Base-by-base conservation (phyloP, 2,113 vertebrate genomes). In the Plecturocebus donacophilus region DNA sequence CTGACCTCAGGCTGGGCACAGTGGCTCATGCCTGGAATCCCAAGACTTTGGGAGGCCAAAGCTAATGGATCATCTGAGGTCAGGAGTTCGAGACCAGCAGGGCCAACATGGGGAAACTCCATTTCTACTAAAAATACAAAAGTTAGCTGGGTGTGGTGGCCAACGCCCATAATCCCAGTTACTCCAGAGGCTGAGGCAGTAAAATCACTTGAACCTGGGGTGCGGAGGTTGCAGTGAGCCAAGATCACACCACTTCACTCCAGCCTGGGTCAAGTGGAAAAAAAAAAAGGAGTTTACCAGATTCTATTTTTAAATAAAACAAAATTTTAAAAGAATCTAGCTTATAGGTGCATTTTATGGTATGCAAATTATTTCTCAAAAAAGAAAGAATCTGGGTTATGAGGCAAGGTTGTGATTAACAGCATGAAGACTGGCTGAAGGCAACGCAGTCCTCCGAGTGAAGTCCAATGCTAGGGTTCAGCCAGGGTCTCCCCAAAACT, bases 271-370 rank as follows among this genome's bases (percentile, higher is more conserved):
- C 5, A 27, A 64, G 2, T 64, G 13, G 32, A 64, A 30, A 64
- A 30, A 58, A 64, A 30, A 64, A 64, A 30, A 64, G 27, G 12
- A 30, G 32, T 64, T 30, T 30, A 64, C 61, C 27, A 94, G 38
- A n/a, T 91, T 88, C 95, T 76, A 96, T 82, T 96, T 97, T 88
- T 68, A 79, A 86, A 77, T 42, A 49, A 77, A 94, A 76, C n/a
- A 85, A 58, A 79, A 25, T n/a, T 35, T 66, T 35, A 47, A 73
- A 95, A 82, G n/a, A 92, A 64, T 96, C 47, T 80, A 54, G 75
- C 27, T 56, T 80, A 76, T 11, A 79, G 35, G 20, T 91, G 1
- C 12, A 76, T 70, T 90, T 87, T 93, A 90, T 87, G 42, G 16
- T 56, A 76, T 47, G 42, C 61, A 20, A 81, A 52, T 97, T 42